These are phyloP conservation scores for Dolichomitus sp. DNA, from an alignment of 2,888 invertebrate genomes.

Conservation along the genomic window DNA sequence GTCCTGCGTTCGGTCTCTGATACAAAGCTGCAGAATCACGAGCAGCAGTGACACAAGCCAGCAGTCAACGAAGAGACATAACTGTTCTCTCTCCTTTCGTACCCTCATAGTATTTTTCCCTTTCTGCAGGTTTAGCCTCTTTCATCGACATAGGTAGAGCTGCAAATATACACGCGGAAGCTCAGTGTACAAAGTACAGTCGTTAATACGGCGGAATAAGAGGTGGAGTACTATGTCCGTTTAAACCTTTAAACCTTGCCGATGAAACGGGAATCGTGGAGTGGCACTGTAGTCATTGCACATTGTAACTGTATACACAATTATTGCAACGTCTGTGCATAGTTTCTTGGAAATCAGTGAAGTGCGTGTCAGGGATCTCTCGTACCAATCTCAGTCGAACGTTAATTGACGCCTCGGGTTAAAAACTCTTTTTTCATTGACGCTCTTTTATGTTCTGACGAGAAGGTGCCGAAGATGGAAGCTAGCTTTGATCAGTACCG, in stretches of 20 bases:
- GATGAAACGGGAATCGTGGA: slow-evolving; percentile 61
- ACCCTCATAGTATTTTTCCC: slow-evolving; percentile 39
- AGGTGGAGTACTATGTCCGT: slow-evolving; percentile 22
- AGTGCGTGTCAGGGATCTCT: slow-evolving; percentile 15
- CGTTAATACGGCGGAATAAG: slow-evolving; percentile 40
- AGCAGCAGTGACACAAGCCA: slow-evolving; percentile 35
- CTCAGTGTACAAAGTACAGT: slow-evolving; percentile 42
- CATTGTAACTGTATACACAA: slow-evolving; percentile 9
- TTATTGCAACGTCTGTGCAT: slow-evolving; percentile 27
- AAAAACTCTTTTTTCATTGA: slow-evolving; percentile 22
- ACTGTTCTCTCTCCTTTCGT: slow-evolving; percentile 21
- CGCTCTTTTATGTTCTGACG: slow-evolving; percentile 10
- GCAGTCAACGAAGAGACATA: slow-evolving; percentile 43
- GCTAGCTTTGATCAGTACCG: slow-evolving; percentile 12
- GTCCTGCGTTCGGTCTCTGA: slow-evolving; percentile 70
- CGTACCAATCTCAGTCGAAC: slow-evolving; percentile 50
- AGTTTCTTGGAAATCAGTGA: slow-evolving; percentile 16
- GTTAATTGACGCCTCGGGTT: slow-evolving; percentile 70
- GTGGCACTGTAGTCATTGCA: slow-evolving; percentile 8
- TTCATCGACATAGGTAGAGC: slow-evolving; percentile 24
- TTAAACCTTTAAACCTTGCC: slow-evolving; percentile 59
- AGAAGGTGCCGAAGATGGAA: slow-evolving; percentile 9
- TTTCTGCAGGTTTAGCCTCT: slow-evolving; percentile 35
- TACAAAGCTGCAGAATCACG: slow-evolving; percentile 45
- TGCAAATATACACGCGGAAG: slow-evolving; percentile 40